Percentiles rank a stretch among this genome's conserved stretches.
Evolutionary conservation across 2,797 vertebrate genomes (phyloP).

Genomic region (Hybognathus amarus): DNA sequence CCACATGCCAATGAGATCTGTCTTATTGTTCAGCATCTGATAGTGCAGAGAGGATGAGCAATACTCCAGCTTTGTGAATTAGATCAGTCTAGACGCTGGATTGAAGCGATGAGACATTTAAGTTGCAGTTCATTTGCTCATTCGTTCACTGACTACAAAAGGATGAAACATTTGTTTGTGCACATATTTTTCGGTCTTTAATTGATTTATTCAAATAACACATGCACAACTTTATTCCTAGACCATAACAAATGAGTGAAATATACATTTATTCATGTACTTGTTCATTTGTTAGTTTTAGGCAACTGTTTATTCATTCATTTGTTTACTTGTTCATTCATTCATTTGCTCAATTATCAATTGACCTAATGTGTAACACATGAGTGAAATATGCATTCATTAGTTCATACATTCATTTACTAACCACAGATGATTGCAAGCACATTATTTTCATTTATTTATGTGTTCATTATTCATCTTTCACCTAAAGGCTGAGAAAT

Average conservation of each 20-base stretch:
- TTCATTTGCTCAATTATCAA: background rate
- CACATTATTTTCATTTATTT: background rate
- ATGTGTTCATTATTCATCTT: background rate
- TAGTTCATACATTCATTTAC: background rate
- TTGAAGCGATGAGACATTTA: slow-evolving; percentile 36
- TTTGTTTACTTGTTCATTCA: background rate
- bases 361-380: background rate
- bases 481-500: background rate
- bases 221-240: background rate
- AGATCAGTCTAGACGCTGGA: slow-evolving; percentile 52
- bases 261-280: background rate
- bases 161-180: background rate
- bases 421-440: background rate
- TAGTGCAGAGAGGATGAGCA: slow-evolving; percentile 47
- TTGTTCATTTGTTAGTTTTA: background rate
- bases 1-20: slow-evolving; percentile 41
- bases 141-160: slow-evolving; percentile 18
- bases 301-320: background rate
- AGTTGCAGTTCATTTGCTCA: slow-evolving; percentile 4
- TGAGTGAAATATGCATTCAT: background rate
- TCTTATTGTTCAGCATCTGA: slow-evolving; percentile 48
- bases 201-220: background rate
- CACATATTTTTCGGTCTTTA: background rate
- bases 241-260: background rate
- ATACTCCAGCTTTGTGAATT: slow-evolving; percentile 48